Conservation (phyloP, 2,113 vertebrate species). For the Phocoena phocoena region DNA sequence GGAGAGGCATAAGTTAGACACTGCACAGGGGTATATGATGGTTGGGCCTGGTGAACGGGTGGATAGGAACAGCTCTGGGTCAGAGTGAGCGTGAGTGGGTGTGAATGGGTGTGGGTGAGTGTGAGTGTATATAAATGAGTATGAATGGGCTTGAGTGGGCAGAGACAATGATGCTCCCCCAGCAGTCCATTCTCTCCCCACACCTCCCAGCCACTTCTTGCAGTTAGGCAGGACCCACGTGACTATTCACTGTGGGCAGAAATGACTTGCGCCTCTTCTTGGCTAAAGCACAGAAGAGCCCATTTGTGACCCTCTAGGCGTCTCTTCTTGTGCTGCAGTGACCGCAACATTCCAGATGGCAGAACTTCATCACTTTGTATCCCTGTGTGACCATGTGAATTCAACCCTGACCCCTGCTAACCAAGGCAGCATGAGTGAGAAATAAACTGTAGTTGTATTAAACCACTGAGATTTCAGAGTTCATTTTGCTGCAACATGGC, state of each 20-base stretch:
- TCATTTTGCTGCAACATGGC: background rate
- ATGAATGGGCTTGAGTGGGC: rapidly evolving
- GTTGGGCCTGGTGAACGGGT: background rate
- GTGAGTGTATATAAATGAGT: no score
- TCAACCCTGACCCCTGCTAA: background rate
- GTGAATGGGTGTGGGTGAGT: background rate
- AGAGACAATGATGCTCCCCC: background rate
- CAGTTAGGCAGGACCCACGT: background rate
- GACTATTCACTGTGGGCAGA: background rate
- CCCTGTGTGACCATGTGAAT: background rate
- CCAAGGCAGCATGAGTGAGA: background rate
- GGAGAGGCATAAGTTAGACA: background rate
- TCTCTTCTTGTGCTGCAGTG: background rate
- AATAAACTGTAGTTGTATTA: background rate
- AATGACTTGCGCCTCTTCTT: background rate
- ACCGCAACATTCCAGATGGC: background rate
- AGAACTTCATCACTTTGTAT: background rate
- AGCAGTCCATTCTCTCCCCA: background rate
- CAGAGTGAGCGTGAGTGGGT: background rate
- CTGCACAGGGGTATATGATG: background rate
- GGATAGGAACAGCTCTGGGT: background rate
- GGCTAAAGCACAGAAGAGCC: background rate
- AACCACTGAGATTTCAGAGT: background rate
- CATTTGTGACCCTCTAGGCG: no score
- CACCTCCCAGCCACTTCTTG: background rate